A percentile compares a stretch with the other conserved stretches of the same genome.
Conservation (phyloP, 2,113 vertebrate genomes). For the Oryzias woworae region DNA sequence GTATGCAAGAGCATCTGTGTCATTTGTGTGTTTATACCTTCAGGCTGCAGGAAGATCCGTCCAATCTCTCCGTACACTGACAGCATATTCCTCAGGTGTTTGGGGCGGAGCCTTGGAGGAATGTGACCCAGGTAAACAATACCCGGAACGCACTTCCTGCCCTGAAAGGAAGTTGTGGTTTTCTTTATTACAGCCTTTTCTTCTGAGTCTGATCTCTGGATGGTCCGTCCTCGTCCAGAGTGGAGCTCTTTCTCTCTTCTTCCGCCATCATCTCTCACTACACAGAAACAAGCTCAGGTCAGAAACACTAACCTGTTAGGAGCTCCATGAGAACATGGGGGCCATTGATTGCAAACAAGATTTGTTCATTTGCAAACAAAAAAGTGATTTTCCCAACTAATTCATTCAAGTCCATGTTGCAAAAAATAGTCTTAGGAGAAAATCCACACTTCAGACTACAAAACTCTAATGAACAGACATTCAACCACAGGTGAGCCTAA, state of each 20-base stretch:
- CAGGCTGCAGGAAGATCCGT: slow-evolving; percentile 85
- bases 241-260: neutral
- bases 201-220: neutral
- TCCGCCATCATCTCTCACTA: neutral
- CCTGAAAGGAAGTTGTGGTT: slow-evolving; percentile 11
- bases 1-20: no score
- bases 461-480: no score
- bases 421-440: no score
- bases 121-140: slow-evolving; percentile 89
- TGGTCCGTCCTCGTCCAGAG: slow-evolving; percentile 1
- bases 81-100: slow-evolving; percentile 84
- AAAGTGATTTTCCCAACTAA: no score
- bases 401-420: no score
- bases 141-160: slow-evolving; percentile 73
- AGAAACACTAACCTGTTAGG: no score
- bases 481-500: no score
- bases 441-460: no score
- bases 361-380: no score
- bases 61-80: slow-evolving; percentile 76
- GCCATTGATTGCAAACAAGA: no score
- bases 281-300: no score
- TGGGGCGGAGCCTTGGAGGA: slow-evolving; percentile 85
- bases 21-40: slow-evolving; percentile 68
- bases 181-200: neutral
- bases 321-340: no score